Conservation (phyloP, 2,113 vertebrate genomes). For the Phrynocephalus versicolor region DNA sequence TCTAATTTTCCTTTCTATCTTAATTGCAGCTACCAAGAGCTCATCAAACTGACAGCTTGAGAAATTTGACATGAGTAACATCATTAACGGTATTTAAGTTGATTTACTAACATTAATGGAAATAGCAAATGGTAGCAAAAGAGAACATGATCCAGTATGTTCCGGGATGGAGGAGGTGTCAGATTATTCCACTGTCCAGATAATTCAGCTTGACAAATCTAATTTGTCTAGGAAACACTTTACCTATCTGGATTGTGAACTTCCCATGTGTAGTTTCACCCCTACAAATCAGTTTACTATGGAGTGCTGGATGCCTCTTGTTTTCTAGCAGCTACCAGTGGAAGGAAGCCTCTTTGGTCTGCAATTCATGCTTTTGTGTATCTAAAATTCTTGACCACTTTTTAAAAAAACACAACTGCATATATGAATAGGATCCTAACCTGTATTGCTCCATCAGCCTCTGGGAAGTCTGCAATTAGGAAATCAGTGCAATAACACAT, state of each 20-base stretch:
- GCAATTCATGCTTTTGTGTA: background rate
- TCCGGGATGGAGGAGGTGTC: background rate
- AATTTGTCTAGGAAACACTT: constrained; percentile 11
- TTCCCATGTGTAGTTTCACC: background rate
- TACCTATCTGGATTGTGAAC: background rate
- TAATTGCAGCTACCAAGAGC: background rate
- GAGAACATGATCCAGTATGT: constrained; percentile 1
- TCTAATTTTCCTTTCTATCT: background rate
- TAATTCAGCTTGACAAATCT: constrained; percentile 24
- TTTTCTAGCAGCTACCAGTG: background rate
- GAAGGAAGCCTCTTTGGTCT: background rate
- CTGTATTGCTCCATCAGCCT: too few relatives aligned
- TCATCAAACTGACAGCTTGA: background rate
- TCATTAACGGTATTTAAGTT: constrained; percentile 22
- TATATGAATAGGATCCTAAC: too few relatives aligned
- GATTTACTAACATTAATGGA: constrained; percentile 15
- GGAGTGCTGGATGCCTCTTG: background rate
- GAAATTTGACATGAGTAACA: constrained; percentile 8
- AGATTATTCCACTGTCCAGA: background rate
- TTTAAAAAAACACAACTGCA: too few relatives aligned
- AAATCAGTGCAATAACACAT: too few relatives aligned
- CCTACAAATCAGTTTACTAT: background rate
- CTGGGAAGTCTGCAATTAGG: too few relatives aligned
- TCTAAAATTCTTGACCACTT: background rate
- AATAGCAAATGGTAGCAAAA: constrained; percentile 10